Base-by-base conservation (phyloP, 2,113 vertebrate species). In the Equus quagga region DNA sequence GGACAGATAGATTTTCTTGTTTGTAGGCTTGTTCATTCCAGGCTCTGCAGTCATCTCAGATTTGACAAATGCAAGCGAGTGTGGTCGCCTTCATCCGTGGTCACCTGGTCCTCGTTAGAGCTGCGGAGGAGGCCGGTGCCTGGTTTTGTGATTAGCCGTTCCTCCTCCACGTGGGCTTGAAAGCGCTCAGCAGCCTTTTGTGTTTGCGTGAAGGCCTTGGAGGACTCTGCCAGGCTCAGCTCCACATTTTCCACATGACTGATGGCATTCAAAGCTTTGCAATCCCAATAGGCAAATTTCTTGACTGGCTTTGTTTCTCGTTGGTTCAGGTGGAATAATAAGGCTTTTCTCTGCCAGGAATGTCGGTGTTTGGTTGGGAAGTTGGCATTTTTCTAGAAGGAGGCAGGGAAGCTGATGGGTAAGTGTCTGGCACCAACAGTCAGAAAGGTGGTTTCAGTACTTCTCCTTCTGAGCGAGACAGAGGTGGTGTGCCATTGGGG, bases 311-410 rank as follows among this genome's bases (percentile, higher is more conserved):
- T 96, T 97, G 82, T 84, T 94, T 84, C 93, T 69, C 8, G 2
- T 75, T 75, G 96, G 46, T 92, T 97, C 96, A 96, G 97, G 98
- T 96, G 79, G 85, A 94, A 92, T 89, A 96, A 97, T 72, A 91
- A 88, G 49, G 69, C 49, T 24, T 26, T 46, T 44, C 60, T 72
- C 79, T 96, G 85, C 96, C 96, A 96, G 89, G 64, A 93, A 91
- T 94, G 84, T 80, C 96, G 28, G 28, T 67, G 81, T 91, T 81
- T 73, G 78, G 56, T 67, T 94, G 82, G 44, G 88, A 97, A 64
- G 73, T 28, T 96, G 93, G 91, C 51, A 17, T 82, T 82, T 91
- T 62, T 90, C 70, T 80, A 6, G 5, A 62, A 51, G 84, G 21
- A 94, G 14, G 24, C 54, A 85, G 49, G 49, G 84, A 90, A 49